These are phyloP conservation scores for Dryocosmus kuriphilus DNA, from an alignment of 2,888 invertebrate genomes.

Conservation along the genomic window DNA sequence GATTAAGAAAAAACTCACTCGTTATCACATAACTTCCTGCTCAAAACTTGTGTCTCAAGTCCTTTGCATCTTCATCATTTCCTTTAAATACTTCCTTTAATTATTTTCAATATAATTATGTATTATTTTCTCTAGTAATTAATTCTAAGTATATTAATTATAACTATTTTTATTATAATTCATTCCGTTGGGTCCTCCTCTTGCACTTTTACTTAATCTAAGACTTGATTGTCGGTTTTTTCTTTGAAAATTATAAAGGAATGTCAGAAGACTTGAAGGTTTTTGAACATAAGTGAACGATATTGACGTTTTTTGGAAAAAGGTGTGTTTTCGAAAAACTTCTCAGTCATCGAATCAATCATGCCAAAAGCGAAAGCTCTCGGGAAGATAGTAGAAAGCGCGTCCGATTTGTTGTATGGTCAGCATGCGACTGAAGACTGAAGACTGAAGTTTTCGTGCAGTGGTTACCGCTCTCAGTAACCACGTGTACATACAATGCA, in stretches of 20 bases:
- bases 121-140: neutral
- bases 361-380: slow-evolving; percentile 5
- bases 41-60: slow-evolving; percentile 4
- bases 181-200: no score
- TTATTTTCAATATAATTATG: neutral
- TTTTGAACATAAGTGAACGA: slow-evolving; percentile 10
- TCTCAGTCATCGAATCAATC: slow-evolving; percentile 6
- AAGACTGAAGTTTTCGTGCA: slow-evolving; percentile 50
- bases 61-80: slow-evolving; percentile 16
- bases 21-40: slow-evolving; percentile 18
- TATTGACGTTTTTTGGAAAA: neutral
- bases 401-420: slow-evolving; percentile 63
- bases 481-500: slow-evolving; percentile 54
- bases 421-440: slow-evolving; percentile 67
- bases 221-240: neutral
- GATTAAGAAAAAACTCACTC: slow-evolving; percentile 5
- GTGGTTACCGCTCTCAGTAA: slow-evolving; percentile 48
- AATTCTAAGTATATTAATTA: neutral
- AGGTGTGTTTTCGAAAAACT: neutral
- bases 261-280: neutral
- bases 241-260: neutral
- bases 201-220: neutral
- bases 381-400: slow-evolving; percentile 42
- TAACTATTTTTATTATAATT: neutral
- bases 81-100: neutral